Evolutionary conservation across 2,888 invertebrate species (phyloP).

Genomic region (Athalia rosae): DNA sequence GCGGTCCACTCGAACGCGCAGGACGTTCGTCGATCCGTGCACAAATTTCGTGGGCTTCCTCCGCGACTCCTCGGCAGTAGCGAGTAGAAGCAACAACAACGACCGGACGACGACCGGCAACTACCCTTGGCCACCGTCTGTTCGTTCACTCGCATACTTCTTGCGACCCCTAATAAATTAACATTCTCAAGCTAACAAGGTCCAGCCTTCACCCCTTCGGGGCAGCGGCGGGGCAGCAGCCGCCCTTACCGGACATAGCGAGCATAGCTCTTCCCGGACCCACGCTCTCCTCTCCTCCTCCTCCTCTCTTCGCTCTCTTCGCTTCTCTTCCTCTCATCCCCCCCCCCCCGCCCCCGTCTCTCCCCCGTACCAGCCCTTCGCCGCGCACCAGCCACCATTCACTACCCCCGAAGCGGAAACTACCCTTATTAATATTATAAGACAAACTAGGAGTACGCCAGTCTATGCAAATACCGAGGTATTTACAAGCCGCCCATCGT

Average conservation of each 20-base stretch:
- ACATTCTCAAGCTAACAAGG: slow-evolving; percentile 73
- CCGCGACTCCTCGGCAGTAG: slow-evolving; percentile 6
- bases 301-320: slow-evolving; percentile 4
- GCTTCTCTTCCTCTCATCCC: slow-evolving; percentile 44
- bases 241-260: slow-evolving; percentile 72
- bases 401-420: slow-evolving; percentile 67
- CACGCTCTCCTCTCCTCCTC: slow-evolving; percentile 55
- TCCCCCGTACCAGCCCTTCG: slow-evolving; percentile 41
- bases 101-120: slow-evolving; percentile 15
- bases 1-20: background rate
- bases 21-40: background rate
- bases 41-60: background rate
- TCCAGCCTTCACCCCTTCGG: slow-evolving; percentile 70
- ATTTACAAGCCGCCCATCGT: slow-evolving; percentile 58
- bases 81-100: background rate
- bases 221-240: slow-evolving; percentile 65
- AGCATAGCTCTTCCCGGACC: slow-evolving; percentile 71
- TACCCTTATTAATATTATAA: slow-evolving; percentile 73
- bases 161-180: slow-evolving; percentile 69
- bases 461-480: slow-evolving; percentile 66
- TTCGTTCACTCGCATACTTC: slow-evolving; percentile 46
- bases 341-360: slow-evolving; percentile 48
- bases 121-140: slow-evolving; percentile 18
- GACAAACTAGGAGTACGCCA: slow-evolving; percentile 64
- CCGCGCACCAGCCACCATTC: slow-evolving; percentile 54